phyloP scores from a whole-genome alignment of 2,888 invertebrate genomes.

The Luffia ferchaultella region DNA sequence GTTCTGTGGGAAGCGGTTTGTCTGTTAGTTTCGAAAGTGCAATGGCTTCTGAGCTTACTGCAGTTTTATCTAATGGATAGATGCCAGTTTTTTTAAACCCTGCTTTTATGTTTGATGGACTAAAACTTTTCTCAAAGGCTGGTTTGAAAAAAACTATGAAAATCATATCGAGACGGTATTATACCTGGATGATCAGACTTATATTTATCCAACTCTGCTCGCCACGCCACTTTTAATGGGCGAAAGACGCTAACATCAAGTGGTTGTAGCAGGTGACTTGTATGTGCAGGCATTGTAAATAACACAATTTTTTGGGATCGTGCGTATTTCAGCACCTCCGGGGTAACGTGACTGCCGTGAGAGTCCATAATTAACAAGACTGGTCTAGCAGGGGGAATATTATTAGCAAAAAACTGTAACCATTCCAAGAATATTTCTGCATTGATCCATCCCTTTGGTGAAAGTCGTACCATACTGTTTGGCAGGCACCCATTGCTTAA shows the following conservation, averaged over 20 bases:
- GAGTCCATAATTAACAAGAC: too few species aligned
- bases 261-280: constrained; percentile 14
- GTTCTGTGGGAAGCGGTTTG: too few species aligned
- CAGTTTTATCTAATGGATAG: constrained; percentile 1
- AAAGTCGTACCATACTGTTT: constrained; percentile 8
- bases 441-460: constrained; percentile 15
- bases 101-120: constrained; percentile 8
- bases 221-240: constrained; percentile 13
- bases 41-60: neutral
- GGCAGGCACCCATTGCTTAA: constrained; percentile 8
- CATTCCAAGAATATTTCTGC: constrained; percentile 17
- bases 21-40: constrained; percentile 1
- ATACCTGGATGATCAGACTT: constrained; percentile 9
- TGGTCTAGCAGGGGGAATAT: too few species aligned
- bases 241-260: constrained; percentile 14
- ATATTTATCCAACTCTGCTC: constrained; percentile 10
- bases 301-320: constrained; percentile 13
- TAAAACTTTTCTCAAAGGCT: constrained; percentile 13
- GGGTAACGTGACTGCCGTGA: constrained; percentile 15
- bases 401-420: constrained; percentile 14
- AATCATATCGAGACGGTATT: constrained; percentile 13
- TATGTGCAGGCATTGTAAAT: constrained; percentile 18
- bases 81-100: constrained; percentile 4
- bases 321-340: constrained; percentile 13
- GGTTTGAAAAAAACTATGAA: constrained; percentile 14